Conservation (phyloP, 2,113 vertebrate genomes). For the Phaethon lepturus region DNA sequence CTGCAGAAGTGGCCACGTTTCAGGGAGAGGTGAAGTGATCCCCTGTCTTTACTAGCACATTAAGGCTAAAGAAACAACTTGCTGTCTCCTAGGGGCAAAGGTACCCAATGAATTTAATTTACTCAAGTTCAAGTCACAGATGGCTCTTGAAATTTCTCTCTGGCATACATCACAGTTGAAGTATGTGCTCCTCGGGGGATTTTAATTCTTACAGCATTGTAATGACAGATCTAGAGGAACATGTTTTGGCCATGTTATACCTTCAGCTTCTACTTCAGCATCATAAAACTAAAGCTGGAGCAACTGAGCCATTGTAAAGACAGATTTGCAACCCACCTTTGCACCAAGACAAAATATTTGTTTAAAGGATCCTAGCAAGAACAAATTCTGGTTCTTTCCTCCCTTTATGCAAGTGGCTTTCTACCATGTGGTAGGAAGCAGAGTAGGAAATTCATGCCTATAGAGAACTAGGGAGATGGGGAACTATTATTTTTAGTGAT, state of each 20-base stretch:
- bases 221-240: not conserved
- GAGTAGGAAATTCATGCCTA: not conserved
- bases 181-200: not conserved
- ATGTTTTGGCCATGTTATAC: not conserved
- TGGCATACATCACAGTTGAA: not conserved
- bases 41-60: not conserved
- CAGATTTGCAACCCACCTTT: not conserved
- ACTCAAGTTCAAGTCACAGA: not conserved
- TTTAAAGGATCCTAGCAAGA: not conserved
- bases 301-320: constrained; percentile 32
- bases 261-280: not conserved
- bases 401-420: not conserved
- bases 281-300: constrained; percentile 12
- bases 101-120: not conserved
- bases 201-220: not conserved
- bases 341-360: constrained; percentile 7
- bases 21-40: not conserved
- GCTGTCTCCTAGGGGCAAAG: not conserved
- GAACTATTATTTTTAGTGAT: not conserved
- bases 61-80: not conserved
- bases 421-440: not conserved
- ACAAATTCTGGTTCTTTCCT: not conserved
- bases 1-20: not conserved
- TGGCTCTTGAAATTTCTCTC: not conserved
- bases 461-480: not conserved